A percentile compares a stretch with the other conserved stretches of the same genome.
These are phyloP conservation scores for Zaprionus inermis DNA, from an alignment of 1,140 invertebrate species.

Conservation along the genomic window DNA sequence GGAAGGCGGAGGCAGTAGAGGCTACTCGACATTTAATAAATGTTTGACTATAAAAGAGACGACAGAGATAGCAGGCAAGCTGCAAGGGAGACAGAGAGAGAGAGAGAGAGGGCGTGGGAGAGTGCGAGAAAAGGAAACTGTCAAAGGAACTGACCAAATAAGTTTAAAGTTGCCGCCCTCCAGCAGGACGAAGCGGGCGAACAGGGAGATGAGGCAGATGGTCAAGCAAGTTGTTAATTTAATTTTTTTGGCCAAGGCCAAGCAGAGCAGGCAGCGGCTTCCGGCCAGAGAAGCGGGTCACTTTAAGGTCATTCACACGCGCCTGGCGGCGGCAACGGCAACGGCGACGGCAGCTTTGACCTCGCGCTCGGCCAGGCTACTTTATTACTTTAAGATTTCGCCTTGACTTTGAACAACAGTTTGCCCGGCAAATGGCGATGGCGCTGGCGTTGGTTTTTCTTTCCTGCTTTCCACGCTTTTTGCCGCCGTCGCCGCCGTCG, in stretches of 20 bases:
- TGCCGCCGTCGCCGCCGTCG: too few relatives aligned
- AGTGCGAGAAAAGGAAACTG: not conserved
- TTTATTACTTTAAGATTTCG: slow-evolving; percentile 82
- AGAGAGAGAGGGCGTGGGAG: not conserved
- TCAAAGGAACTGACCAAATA: slow-evolving; percentile 7
- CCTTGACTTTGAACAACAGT: slow-evolving; percentile 82
- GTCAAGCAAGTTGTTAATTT: slow-evolving; percentile 67
- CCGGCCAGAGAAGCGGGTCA: slow-evolving; percentile 59
- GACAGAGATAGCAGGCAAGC: too few relatives aligned
- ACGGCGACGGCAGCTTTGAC: too few relatives aligned
- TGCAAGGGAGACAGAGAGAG: too few relatives aligned
- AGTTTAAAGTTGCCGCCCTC: slow-evolving; percentile 36
- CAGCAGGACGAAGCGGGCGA: not conserved
- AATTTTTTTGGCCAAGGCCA: slow-evolving; percentile 65
- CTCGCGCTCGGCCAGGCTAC: slow-evolving; percentile 60
- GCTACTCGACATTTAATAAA: slow-evolving; percentile 42
- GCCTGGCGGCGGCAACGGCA: slow-evolving; percentile 39
- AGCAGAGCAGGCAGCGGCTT: slow-evolving; percentile 23
- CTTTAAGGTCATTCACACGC: slow-evolving; percentile 80
- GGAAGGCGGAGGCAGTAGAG: not conserved
- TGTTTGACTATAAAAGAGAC: slow-evolving; percentile 39
- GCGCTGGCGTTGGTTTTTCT: slow-evolving; percentile 55
- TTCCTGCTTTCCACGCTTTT: slow-evolving; percentile 34
- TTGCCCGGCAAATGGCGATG: slow-evolving; percentile 34
- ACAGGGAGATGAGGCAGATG: not conserved